Base-by-base conservation (phyloP, 2,797 vertebrate genomes). In the Brotula barbata region DNA sequence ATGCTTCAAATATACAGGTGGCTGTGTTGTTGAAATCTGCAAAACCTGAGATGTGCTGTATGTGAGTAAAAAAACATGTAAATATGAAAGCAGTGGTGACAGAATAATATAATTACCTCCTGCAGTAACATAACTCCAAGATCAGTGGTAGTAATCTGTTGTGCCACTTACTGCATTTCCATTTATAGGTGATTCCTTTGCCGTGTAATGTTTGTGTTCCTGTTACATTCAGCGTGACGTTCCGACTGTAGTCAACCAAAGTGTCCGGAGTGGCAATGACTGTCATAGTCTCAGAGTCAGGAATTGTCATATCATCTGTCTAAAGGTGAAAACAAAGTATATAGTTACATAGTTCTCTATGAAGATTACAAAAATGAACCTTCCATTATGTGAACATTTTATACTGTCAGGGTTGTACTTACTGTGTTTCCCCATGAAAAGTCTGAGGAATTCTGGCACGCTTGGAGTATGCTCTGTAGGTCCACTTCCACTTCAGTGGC, bases 401-500 rank as follows among this genome's bases (percentile, higher is more conserved):
- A 20, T 58, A n/a, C 31, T 33, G 22, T 4, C 31, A 6, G 46
- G 60, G 3, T 44, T 67, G 28, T 16, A 73, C 80, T 19, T 82
- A 89, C 86, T 41, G 12, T 42, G 48, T 79, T 68, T 80, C 5
- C 70, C 16, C 0, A 10, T 25, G 58, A 69, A 19, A 20, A 25
- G 15, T 75, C 67, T 10, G 77, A 78, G 43, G 84, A 70, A 62
- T 83, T 78, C 73, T 88, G 89, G 64, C 94, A 92, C 52, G 84
- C 64, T 48, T 90, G 73, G 0, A 89, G 90, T 80, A 94, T 62
- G 15, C 77, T 91, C 66, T 92, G 89, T 1, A 93, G 76, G 53
- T 94, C 91, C 22, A 93, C 83, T 5, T 94, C 89, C 67, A 89
- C 45, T 28, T 92, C 93, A 73, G 67, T 53, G 62, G 85, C 88